Percentiles rank a stretch among this genome's conserved stretches.
Evolutionary conservation across 1,140 invertebrate genomes (phyloP).

Genomic region (Colletes latitarsis): DNA sequence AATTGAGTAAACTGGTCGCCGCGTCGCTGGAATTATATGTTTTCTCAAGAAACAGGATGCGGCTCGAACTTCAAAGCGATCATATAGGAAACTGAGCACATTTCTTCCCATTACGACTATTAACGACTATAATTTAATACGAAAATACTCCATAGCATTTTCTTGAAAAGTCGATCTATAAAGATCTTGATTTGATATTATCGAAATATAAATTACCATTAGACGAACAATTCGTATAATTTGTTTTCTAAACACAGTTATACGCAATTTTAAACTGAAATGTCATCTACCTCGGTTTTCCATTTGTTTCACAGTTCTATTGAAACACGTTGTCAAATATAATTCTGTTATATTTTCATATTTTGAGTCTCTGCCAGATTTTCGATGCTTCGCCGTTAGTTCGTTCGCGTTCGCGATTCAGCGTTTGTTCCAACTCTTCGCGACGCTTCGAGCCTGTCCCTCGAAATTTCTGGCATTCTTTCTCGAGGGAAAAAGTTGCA

Average conservation of each 20-base stretch:
- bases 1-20: conserved; percentile 21
- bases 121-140: background rate
- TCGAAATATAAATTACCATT: too few species aligned
- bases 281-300: too few species aligned
- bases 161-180: too few species aligned
- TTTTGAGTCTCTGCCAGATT: too few species aligned
- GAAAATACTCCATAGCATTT: too few species aligned
- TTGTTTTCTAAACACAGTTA: too few species aligned
- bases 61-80: conserved; percentile 22
- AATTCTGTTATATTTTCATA: too few species aligned
- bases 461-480: conserved; percentile 9
- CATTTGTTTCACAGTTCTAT: too few species aligned
- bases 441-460: background rate
- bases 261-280: too few species aligned
- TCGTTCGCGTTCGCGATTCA: background rate
- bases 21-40: conserved; percentile 19
- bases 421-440: background rate
- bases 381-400: background rate
- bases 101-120: background rate
- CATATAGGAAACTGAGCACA: background rate
- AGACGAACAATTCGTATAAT: too few species aligned
- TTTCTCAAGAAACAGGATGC: conserved; percentile 41
- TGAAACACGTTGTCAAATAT: too few species aligned
- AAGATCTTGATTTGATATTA: too few species aligned
- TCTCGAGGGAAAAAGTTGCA: background rate